Conservation (phyloP, 1,140 invertebrate genomes). For the Neodiprion pinetum region DNA sequence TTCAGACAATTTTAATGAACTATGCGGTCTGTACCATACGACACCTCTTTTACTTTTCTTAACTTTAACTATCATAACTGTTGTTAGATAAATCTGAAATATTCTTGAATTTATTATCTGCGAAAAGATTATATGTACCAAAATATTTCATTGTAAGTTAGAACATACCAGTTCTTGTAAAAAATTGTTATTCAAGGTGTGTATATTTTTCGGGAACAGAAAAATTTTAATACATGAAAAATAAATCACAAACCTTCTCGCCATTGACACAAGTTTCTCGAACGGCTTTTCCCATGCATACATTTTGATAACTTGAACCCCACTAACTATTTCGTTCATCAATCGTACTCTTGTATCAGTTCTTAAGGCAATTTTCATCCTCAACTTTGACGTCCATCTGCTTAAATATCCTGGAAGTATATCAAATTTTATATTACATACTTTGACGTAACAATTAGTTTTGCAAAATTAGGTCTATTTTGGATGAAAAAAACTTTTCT, state of each 20-base stretch:
- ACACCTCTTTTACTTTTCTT: too few species aligned
- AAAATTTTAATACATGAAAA: background rate
- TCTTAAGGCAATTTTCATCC: constrained; percentile 70
- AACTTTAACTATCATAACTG: too few species aligned
- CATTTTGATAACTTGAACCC: constrained; percentile 86
- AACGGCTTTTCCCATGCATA: constrained; percentile 85
- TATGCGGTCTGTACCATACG: too few species aligned
- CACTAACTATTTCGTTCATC: constrained; percentile 83
- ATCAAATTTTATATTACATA: constrained; percentile 7
- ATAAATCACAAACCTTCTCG: constrained; percentile 59
- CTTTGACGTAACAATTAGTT: constrained; percentile 13
- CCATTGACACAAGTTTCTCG: constrained; percentile 68
- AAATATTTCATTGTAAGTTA: too few species aligned
- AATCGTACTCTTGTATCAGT: constrained; percentile 83
- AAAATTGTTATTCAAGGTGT: too few species aligned
- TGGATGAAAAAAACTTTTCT: background rate
- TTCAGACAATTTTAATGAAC: too few species aligned
- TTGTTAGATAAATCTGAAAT: too few species aligned
- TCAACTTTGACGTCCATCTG: constrained; percentile 68
- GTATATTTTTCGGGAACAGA: too few species aligned
- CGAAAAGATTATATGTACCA: too few species aligned
- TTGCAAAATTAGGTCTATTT: constrained; percentile 3
- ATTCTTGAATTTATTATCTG: too few species aligned
- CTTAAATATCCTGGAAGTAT: constrained; percentile 68
- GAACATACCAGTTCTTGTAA: too few species aligned